These are phyloP conservation scores for Cephus rjabovi DNA, from an alignment of 2,888 invertebrate species.

Conservation along the genomic window DNA sequence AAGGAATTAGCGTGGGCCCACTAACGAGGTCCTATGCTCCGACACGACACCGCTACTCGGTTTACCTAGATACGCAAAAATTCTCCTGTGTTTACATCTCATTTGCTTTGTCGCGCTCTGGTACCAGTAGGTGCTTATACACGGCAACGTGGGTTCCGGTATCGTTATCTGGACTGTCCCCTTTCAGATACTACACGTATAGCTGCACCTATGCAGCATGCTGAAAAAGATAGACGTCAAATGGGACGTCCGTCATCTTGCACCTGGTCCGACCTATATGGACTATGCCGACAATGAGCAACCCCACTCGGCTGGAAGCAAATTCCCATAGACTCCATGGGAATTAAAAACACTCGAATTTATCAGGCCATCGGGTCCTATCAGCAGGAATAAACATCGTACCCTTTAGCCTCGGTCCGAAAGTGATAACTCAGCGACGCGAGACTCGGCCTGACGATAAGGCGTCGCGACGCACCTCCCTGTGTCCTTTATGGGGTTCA, in stretches of 20 bases:
- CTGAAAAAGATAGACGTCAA: not conserved
- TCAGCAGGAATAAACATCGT: conserved; percentile 51
- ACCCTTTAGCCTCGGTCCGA: conserved; percentile 44
- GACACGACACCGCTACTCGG: conserved; percentile 23
- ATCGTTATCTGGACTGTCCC: not conserved
- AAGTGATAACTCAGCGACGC: conserved; percentile 45
- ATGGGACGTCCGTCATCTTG: not conserved
- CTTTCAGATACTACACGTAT: not conserved
- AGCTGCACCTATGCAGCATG: not conserved
- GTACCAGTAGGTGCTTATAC: conserved; percentile 31
- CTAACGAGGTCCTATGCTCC: conserved; percentile 52
- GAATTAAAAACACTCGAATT: conserved; percentile 50
- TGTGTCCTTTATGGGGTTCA: not conserved
- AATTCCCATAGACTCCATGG: conserved; percentile 37
- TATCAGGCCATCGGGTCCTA: conserved; percentile 42
- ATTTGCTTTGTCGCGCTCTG: conserved; percentile 26
- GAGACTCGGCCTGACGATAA: conserved; percentile 43
- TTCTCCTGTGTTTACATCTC: conserved; percentile 31
- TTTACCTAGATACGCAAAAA: conserved; percentile 45
- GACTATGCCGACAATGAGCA: not conserved
- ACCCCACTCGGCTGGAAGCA: not conserved
- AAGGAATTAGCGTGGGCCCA: conserved; percentile 54
- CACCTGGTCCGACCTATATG: not conserved
- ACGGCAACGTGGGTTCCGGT: not conserved
- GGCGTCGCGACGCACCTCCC: conserved; percentile 20